A percentile compares a stretch with the other conserved stretches of the same genome.
Evolutionary conservation across 2,888 invertebrate species (phyloP).

Genomic region (Tortricodes alternella): DNA sequence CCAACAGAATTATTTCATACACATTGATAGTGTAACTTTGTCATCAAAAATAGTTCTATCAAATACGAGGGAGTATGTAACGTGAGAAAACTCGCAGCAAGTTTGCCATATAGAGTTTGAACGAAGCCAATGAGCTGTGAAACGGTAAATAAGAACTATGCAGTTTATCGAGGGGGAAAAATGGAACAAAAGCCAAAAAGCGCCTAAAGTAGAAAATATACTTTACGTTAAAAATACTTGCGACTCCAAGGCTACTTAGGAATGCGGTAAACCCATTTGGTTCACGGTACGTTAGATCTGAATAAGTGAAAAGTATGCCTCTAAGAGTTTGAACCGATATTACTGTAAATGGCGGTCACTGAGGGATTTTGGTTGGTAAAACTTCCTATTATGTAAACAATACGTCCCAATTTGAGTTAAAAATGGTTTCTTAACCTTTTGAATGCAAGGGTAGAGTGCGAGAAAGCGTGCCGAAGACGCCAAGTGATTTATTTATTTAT

Average conservation of each 20-base stretch:
- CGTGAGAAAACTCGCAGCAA: conserved; percentile 11
- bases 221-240: background rate
- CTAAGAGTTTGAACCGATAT: background rate
- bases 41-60: background rate
- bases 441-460: too few relatives aligned
- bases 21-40: too few relatives aligned
- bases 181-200: background rate
- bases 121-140: conserved; percentile 15
- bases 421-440: too few relatives aligned
- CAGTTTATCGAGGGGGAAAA: conserved; percentile 4
- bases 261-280: background rate
- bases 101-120: conserved; percentile 1
- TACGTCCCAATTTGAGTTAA: too few relatives aligned
- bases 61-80: background rate
- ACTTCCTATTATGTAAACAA: too few relatives aligned
- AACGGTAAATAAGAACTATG: conserved; percentile 13
- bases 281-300: background rate
- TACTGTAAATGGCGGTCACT: background rate
- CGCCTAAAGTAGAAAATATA: background rate
- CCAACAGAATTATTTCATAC: too few relatives aligned
- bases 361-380: background rate
- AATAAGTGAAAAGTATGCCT: background rate
- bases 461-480: too few relatives aligned
- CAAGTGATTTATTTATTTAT: too few relatives aligned
- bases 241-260: background rate